Conservation (phyloP, 2,113 vertebrate genomes). For the Atractosteus spatula region DNA sequence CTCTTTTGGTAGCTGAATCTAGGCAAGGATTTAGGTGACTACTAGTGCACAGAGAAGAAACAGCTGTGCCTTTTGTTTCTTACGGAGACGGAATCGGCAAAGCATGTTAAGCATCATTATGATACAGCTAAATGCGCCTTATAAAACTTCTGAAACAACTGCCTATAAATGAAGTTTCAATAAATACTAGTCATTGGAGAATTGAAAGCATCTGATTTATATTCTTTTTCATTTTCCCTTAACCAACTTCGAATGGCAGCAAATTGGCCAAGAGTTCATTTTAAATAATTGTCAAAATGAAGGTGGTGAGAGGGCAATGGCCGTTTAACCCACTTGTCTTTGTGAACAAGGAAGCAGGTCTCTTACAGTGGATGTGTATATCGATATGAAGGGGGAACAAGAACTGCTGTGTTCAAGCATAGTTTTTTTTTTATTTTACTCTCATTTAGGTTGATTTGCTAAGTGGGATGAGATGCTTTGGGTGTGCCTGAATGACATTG, state of each 20-base stretch:
- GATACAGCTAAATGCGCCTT: constrained; percentile 21
- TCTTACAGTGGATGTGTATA: background rate
- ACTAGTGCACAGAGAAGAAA: constrained; percentile 31
- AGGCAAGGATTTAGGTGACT: constrained; percentile 26
- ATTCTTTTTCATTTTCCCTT: background rate
- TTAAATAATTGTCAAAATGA: background rate
- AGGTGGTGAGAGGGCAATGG: background rate
- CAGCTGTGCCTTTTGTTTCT: constrained; percentile 27
- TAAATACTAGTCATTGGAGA: constrained; percentile 17
- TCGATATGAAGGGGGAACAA: too few species aligned
- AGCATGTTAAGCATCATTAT: constrained; percentile 30
- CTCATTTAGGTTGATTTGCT: background rate
- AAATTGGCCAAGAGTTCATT: constrained; percentile 1
- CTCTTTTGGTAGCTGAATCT: constrained; percentile 18
- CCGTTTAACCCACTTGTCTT: background rate
- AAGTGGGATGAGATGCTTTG: background rate
- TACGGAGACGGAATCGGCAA: constrained; percentile 20
- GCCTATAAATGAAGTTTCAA: constrained; percentile 14
- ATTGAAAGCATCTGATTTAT: constrained; percentile 25
- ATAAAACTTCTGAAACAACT: constrained; percentile 18
- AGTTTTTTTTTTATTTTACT: background rate
- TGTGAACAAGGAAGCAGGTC: too few species aligned
- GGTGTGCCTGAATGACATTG: background rate
- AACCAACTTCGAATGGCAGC: background rate
- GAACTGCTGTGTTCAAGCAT: too few species aligned